Percentiles rank a stretch among this genome's conserved stretches.
These are phyloP conservation scores for Strigamia maritima DNA, from an alignment of 2,888 invertebrate species.

Conservation along the genomic window DNA sequence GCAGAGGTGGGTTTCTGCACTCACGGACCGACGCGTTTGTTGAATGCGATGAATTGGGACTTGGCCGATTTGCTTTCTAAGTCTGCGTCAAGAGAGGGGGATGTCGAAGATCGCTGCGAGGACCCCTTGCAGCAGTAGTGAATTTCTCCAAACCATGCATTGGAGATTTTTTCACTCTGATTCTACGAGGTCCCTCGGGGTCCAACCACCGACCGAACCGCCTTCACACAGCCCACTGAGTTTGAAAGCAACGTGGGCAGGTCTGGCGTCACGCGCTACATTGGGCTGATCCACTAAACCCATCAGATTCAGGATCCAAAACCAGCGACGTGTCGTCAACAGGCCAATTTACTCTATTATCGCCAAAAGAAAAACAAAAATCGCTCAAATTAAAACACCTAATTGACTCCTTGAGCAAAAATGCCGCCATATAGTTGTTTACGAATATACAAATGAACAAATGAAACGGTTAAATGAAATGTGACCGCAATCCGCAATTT, in stretches of 20 bases:
- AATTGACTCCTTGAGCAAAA: neutral
- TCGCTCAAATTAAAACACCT: neutral
- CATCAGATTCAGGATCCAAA: conserved; percentile 33
- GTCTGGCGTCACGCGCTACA: conserved; percentile 32
- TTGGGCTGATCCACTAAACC: conserved; percentile 31
- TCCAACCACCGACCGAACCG: conserved; percentile 28
- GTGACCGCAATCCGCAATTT: neutral
- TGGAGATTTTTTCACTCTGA: neutral
- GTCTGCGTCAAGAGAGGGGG: conserved; percentile 9
- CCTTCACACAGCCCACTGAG: conserved; percentile 22
- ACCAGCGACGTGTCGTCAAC: neutral
- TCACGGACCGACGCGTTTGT: conserved; percentile 29
- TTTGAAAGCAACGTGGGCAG: conserved; percentile 25
- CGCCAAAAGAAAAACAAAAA: neutral
- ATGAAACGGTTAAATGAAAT: neutral
- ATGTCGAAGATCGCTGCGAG: neutral
- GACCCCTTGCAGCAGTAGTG: neutral
- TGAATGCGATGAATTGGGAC: conserved; percentile 16
- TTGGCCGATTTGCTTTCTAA: conserved; percentile 18
- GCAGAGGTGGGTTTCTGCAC: conserved; percentile 25
- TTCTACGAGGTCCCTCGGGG: conserved; percentile 8
- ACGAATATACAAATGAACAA: neutral
- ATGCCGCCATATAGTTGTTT: neutral
- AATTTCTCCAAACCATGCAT: neutral
- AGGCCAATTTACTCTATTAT: neutral